Evolutionary conservation across 2,888 invertebrate genomes (phyloP).

Genomic region (Podabrus alpinus): DNA sequence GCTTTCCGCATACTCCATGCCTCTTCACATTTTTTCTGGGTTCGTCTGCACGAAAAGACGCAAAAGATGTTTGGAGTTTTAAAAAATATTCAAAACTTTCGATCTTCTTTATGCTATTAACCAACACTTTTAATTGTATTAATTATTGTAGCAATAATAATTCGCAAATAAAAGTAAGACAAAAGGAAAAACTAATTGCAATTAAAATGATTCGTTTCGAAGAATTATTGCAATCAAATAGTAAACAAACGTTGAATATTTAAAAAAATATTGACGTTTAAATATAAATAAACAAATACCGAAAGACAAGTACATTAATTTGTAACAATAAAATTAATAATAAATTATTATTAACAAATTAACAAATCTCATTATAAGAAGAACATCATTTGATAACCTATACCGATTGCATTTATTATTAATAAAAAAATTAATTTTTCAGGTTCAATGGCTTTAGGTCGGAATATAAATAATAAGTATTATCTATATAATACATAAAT

Average conservation of each 20-base stretch:
- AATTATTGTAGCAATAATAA: too few relatives aligned
- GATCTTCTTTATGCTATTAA: too few relatives aligned
- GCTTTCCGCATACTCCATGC: too few relatives aligned
- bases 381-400: background rate
- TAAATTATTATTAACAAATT: background rate
- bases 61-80: too few relatives aligned
- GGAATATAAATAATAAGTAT: background rate
- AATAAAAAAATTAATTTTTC: background rate
- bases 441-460: slow-evolving; percentile 1
- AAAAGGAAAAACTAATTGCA: background rate
- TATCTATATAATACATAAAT: background rate
- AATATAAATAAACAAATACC: background rate
- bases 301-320: background rate
- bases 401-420: background rate
- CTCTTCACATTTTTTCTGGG: too few relatives aligned
- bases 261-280: background rate
- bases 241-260: background rate
- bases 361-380: slow-evolving; percentile 2
- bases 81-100: too few relatives aligned
- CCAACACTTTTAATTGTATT: too few relatives aligned
- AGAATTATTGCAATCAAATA: background rate
- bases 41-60: too few relatives aligned
- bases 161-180: too few relatives aligned
- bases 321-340: background rate
- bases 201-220: background rate